phyloP scores from a whole-genome alignment of 2,888 invertebrate species.

The Chouioia cunea region DNA sequence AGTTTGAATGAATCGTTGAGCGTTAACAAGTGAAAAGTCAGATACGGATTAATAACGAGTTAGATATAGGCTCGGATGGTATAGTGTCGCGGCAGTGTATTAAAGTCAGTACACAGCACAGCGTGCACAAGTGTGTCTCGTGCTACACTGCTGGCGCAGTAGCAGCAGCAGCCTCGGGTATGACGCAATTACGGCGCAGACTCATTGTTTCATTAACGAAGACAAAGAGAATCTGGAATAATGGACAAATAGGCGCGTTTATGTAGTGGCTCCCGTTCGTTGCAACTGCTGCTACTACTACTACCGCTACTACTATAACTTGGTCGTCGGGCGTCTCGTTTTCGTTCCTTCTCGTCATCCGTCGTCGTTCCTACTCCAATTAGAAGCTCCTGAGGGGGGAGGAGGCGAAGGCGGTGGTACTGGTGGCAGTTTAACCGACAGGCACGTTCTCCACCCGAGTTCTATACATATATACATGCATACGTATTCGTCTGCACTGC shows the following conservation, averaged over 20 bases:
- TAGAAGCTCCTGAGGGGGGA: constrained; percentile 60
- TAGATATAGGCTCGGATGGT: too few species aligned
- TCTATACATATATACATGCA: not conserved
- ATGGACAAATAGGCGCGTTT: constrained; percentile 69
- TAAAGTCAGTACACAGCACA: not conserved
- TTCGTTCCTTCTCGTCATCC: constrained; percentile 25
- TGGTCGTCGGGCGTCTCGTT: constrained; percentile 30
- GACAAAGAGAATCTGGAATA: constrained; percentile 69
- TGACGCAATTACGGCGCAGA: constrained; percentile 66
- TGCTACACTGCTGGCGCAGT: too few species aligned
- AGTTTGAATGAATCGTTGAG: too few species aligned
- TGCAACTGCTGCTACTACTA: constrained; percentile 19
- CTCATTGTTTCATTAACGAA: constrained; percentile 68
- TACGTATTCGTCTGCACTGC: not conserved
- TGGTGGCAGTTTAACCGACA: too few species aligned
- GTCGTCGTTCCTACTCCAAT: constrained; percentile 62
- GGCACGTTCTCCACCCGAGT: constrained; percentile 55
- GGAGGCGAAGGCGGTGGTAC: constrained; percentile 49
- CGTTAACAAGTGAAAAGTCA: too few species aligned
- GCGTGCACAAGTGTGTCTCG: too few species aligned
- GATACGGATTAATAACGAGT: too few species aligned
- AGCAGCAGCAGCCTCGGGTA: constrained; percentile 47
- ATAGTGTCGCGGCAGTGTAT: too few species aligned
- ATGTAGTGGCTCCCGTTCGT: constrained; percentile 56
- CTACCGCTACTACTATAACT: too few species aligned